Evolutionary conservation across 2,888 invertebrate species (phyloP).

Genomic region (Abrostola triplasia): DNA sequence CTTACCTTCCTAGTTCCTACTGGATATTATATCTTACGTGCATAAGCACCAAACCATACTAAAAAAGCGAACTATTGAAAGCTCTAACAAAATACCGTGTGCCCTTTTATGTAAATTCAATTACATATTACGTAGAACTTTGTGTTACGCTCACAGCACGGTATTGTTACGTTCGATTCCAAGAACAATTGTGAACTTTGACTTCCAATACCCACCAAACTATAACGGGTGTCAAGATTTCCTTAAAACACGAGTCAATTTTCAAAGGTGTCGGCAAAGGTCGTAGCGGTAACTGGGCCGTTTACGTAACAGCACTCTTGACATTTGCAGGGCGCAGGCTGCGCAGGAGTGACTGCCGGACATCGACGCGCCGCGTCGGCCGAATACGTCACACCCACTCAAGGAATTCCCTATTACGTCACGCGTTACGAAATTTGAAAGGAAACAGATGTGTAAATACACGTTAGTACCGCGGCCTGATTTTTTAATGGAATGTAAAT

Average conservation of each 20-base stretch:
- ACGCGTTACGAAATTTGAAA: constrained; percentile 62
- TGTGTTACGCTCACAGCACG: constrained; percentile 30
- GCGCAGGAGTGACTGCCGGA: constrained; percentile 62
- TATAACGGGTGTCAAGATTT: constrained; percentile 71
- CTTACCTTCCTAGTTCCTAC: too few species aligned
- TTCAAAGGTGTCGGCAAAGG: constrained; percentile 78
- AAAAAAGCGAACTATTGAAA: neutral
- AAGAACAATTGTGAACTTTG: constrained; percentile 54
- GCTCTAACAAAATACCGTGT: neutral
- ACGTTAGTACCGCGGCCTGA: constrained; percentile 15
- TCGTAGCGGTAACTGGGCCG: constrained; percentile 66
- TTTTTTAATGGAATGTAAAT: constrained; percentile 47
- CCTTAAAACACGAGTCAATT: constrained; percentile 76
- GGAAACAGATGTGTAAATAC: constrained; percentile 63
- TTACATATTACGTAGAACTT: constrained; percentile 4
- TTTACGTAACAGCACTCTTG: constrained; percentile 77
- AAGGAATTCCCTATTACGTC: constrained; percentile 81
- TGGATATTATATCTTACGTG: too few species aligned
- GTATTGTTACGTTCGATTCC: constrained; percentile 30
- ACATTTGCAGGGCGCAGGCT: constrained; percentile 75
- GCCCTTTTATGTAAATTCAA: neutral
- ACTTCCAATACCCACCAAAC: constrained; percentile 55
- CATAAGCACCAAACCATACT: too few species aligned
- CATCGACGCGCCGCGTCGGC: constrained; percentile 43
- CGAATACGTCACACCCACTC: constrained; percentile 63